These are phyloP conservation scores for Platysteira castanea DNA, from an alignment of 2,113 vertebrate species.

Conservation along the genomic window DNA sequence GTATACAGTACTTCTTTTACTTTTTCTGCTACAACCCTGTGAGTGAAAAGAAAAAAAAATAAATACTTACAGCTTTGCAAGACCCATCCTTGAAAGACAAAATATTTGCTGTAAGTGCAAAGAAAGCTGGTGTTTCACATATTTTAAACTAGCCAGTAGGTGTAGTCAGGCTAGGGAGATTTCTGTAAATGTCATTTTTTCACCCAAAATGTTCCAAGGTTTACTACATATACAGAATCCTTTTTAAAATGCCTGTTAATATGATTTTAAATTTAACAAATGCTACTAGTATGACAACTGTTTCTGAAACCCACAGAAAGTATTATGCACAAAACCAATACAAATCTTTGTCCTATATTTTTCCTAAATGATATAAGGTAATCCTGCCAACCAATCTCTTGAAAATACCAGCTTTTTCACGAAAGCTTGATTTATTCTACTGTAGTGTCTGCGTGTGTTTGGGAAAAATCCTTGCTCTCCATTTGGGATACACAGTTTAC, in stretches of 20 bases:
- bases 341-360: background rate
- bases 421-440: background rate
- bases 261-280: background rate
- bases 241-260: background rate
- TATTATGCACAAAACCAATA: background rate
- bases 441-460: background rate
- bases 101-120: background rate
- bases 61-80: background rate
- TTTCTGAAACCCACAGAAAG: background rate
- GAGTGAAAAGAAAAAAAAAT: background rate
- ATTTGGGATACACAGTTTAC: background rate
- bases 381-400: background rate
- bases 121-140: background rate
- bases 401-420: background rate
- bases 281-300: background rate
- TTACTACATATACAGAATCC: background rate
- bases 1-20: constrained; percentile 84
- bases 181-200: background rate
- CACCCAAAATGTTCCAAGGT: background rate
- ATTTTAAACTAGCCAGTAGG: background rate
- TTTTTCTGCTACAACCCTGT: constrained; percentile 83
- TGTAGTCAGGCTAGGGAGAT: background rate
- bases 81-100: background rate
- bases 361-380: background rate
- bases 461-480: background rate